Evolutionary conservation across 2,113 vertebrate genomes (phyloP).

Genomic region (Macrotis lagotis): DNA sequence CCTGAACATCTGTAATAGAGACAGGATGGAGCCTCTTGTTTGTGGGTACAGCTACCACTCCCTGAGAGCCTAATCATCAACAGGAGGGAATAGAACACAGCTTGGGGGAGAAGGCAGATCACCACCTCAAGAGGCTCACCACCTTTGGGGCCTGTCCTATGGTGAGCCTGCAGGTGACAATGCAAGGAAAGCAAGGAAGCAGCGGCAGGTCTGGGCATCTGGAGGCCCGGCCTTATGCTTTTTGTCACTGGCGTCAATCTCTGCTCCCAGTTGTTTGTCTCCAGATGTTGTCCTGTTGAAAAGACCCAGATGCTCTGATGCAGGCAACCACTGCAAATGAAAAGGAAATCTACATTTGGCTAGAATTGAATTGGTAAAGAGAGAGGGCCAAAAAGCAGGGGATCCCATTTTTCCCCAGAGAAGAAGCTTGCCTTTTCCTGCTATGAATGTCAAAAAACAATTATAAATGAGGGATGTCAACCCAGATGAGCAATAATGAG

Average conservation of each 20-base stretch:
- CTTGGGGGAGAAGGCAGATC: background rate
- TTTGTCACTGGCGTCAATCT: slow-evolving; percentile 38
- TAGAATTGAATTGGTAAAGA: slow-evolving; percentile 51
- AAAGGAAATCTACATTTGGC: slow-evolving; percentile 8
- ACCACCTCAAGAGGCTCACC: background rate
- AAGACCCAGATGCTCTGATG: slow-evolving; percentile 10
- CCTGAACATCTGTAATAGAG: background rate
- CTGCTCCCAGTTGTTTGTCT: slow-evolving; percentile 38
- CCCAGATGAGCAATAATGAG: background rate
- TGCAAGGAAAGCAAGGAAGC: background rate
- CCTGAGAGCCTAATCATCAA: background rate
- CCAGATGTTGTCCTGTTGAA: slow-evolving; percentile 21
- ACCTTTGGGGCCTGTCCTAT: background rate
- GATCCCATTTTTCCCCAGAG: slow-evolving; percentile 36
- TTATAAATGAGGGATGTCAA: slow-evolving; percentile 18
- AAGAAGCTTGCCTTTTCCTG: background rate
- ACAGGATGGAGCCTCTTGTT: background rate
- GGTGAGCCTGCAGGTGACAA: background rate
- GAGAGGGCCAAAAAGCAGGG: slow-evolving; percentile 1
- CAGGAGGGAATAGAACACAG: background rate
- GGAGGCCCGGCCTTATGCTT: background rate
- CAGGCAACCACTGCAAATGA: background rate
- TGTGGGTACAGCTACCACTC: background rate
- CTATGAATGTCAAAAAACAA: slow-evolving; percentile 32
- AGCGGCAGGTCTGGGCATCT: background rate